A percentile compares a stretch with the other conserved stretches of the same genome.
phyloP scores from a whole-genome alignment of 92 coral and sea anemone species.

The Isaurus tuberculatus region DNA sequence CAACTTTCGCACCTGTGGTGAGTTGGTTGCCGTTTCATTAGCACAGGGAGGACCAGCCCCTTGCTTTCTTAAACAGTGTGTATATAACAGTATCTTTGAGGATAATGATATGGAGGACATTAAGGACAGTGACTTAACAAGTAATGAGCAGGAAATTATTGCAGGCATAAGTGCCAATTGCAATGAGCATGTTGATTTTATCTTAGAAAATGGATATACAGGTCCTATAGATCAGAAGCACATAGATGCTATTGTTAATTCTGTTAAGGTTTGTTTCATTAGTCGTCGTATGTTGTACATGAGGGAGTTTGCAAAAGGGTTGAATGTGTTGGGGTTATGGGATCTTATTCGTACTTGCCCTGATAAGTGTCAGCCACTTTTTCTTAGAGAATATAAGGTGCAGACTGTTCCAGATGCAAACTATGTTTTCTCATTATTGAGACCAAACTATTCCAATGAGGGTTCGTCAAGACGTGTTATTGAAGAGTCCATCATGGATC shows the following conservation, averaged over 20 bases:
- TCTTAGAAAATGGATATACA: conserved; percentile 48
- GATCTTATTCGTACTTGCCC: conserved; percentile 50
- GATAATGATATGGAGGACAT: conserved; percentile 40
- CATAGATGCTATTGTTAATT: conserved; percentile 49
- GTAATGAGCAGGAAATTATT: conserved; percentile 41
- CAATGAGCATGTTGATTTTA: conserved; percentile 38
- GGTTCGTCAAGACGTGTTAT: conserved; percentile 34
- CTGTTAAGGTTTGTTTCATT: conserved; percentile 56
- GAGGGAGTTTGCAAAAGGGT: conserved; percentile 52
- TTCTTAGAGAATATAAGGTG: conserved; percentile 40
- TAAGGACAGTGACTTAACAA: conserved; percentile 47
- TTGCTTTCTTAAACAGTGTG: conserved; percentile 51
- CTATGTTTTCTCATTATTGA: conserved; percentile 40
- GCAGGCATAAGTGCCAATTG: conserved; percentile 31
- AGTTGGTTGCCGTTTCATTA: conserved; percentile 55
- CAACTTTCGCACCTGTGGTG: conserved; percentile 55
- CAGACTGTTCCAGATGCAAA: conserved; percentile 47
- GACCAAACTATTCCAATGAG: conserved; percentile 46
- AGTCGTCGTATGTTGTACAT: conserved; percentile 51
- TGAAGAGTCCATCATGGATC: conserved; percentile 52
- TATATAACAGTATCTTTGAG: conserved; percentile 42
- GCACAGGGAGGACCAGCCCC: conserved; percentile 58
- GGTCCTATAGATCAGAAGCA: conserved; percentile 26
- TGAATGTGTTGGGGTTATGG: conserved; percentile 50
- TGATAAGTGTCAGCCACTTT: conserved; percentile 46